Evolutionary conservation across 2,797 vertebrate species (phyloP), one percentile per base, ranked within the genome.

Genomic region (Platyrinchus mystaceus): DNA sequence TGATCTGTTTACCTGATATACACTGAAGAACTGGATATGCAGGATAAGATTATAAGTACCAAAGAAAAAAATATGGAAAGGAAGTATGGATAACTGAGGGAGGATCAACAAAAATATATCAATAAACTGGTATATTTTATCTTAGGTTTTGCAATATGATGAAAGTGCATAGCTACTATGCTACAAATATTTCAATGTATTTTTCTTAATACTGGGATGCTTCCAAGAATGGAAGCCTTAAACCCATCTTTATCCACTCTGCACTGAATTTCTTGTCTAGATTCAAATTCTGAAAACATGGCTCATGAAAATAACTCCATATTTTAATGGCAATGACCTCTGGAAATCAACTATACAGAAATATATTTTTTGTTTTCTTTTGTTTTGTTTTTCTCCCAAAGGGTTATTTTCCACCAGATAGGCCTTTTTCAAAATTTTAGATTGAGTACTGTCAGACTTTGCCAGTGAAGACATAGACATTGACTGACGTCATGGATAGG

Each of bases 401-500:
- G 23, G 3, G 1, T 55, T 24, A 5, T 22, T 81, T 87, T 84
- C 43, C 24, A 53, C 23, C 41, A 73, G 49, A 62, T 17, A 46
- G n/a, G 3, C 1, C 2, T 56, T 55, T 63, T 22, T 0, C n/a
- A 75, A 75, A 47, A 49, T 84, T 78, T 68, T 36, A 13, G 12
- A 34, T 66, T 69, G 46, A 76, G 58, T 21, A 27, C 1, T 58
- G 62, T 44, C 10, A 26, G 27, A 60, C 70, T 74, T 83, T 79
- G 47, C 36, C 41, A 71, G 24, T 14, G 70, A 87, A 63, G 34
- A 70, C 49, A 52, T 5, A 10, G 19, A 60, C 39, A 59, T 20
- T 26, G 41, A 62, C 0, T 94, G 93, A 94, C 81, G 49, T 95
- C 94, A 97, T 32, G 44, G 47, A 23, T 8, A 75, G 62, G 18